Base-by-base conservation (phyloP, 2,797 vertebrate genomes). In the Thripadectes ignobilis region DNA sequence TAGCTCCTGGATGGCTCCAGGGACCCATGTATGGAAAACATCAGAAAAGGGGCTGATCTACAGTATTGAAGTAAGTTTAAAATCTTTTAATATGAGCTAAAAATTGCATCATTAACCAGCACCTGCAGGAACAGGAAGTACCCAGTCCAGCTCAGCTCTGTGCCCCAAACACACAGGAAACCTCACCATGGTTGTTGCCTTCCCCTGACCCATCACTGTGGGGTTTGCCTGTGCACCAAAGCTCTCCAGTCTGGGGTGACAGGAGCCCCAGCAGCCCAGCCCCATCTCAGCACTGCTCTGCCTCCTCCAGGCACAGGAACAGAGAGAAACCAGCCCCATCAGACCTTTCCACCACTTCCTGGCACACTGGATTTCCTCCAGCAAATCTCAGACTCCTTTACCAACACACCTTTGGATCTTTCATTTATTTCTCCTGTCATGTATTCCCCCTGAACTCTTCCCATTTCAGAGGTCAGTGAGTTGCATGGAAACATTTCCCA, bases 91-190 rank as follows among this genome's bases (percentile, higher is more conserved):
- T 12, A 4, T 0, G 12, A 45, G 12, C 21, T 36, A 34, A 19
- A 21, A 51, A 17, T 6, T 5, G 29, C 18, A 20, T 54, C 11
- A 32, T 20, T 54, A 32, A 54, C 51, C 51, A 32, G 18, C 51
- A 32, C 51, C 51, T 19, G 51, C 38, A n/a, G 13, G 6, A 5
- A 24, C 41, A 36, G 76, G 27, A 78, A 11, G 18, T 6, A 29
- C 27, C 57, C 1, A 0, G 23, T 48, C 23, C 59, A 34, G n/a
- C 6, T 0, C 2, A 0, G 69, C n/a, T 68, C 21, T 4, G 0
- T 2, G 14, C 3, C 61, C 24, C 19, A 32, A 7, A 22, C 30
- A 8, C 14, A 5, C 17, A 48, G 58, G 36, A 29, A n/a, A 21
- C 14, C 49, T 45, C 62, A 21, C 24, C 34, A 36, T 1, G 4